Percentiles rank a stretch among this genome's conserved stretches.
These are phyloP conservation scores for Holacanthella duospinosa DNA, from an alignment of 2,888 invertebrate genomes.

Conservation along the genomic window DNA sequence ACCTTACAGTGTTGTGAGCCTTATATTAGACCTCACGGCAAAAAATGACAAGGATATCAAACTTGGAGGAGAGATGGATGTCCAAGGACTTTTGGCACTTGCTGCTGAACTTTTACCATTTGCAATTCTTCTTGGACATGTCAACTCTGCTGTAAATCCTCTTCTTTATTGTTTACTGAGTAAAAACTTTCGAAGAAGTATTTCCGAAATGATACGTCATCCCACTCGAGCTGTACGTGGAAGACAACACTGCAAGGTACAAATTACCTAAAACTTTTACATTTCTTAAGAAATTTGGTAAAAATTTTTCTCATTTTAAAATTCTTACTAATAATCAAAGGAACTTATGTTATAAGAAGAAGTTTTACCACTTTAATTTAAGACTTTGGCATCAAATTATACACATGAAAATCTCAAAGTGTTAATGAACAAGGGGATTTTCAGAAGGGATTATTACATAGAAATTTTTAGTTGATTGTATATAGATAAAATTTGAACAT, in stretches of 20 bases:
- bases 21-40: slow-evolving; percentile 51
- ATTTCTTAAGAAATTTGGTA: neutral
- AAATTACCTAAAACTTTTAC: neutral
- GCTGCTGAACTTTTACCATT: slow-evolving; percentile 46
- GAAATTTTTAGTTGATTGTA: too few species aligned
- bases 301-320: too few species aligned
- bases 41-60: slow-evolving; percentile 40
- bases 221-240: slow-evolving; percentile 32
- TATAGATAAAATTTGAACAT: too few species aligned
- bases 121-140: slow-evolving; percentile 59
- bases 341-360: too few species aligned
- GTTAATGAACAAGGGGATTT: too few species aligned
- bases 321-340: too few species aligned
- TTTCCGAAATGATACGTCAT: slow-evolving; percentile 49
- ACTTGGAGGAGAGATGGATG: slow-evolving; percentile 12
- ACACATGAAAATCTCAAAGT: too few species aligned
- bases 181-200: slow-evolving; percentile 58
- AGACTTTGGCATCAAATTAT: too few species aligned
- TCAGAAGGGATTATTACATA: too few species aligned
- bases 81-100: slow-evolving; percentile 21
- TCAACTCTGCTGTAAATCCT: slow-evolving; percentile 66
- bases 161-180: slow-evolving; percentile 66
- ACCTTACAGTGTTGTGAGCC: slow-evolving; percentile 59
- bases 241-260: slow-evolving; percentile 40
- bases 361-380: too few species aligned